Base-by-base conservation (phyloP, 2,888 invertebrate species). In the Trissolcus brochymenae region DNA sequence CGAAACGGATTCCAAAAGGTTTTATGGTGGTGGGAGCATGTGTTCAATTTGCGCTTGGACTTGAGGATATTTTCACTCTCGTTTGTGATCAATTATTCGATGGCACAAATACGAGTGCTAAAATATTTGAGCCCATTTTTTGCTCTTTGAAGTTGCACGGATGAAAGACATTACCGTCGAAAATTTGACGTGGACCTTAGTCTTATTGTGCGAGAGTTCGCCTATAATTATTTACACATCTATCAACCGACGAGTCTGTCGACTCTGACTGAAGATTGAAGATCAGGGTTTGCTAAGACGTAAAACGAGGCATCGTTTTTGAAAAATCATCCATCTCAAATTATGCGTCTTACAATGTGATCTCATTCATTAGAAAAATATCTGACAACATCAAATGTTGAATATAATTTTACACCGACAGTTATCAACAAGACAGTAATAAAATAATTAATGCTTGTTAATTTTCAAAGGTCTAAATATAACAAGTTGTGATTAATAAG, bases 221-320 rank as follows among this genome's bases (percentile, higher is more conserved):
- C 85, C 87, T 88, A 88, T 88, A 88, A 88, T 88, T 88, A 88
- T 88, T 88, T 88, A 84, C 87, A 87, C 87, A 88, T 88, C 87
- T 87, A 88, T 88, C 88, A 88, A 80, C 68, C 71, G 79, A 80
- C 72, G 76, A 66, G 80, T 82, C 82, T 80, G 82, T 79, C 77
- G 73, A 72, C 72, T 66, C 62, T 56, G 56, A 66, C 79, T 79
- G 84, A 84, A 85, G 85, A 86, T 83, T 83, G 82, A 85, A 84
- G 85, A 87, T 87, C 81, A 62, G 82, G 84, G 82, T 83, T 81
- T 83, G 84, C 83, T 83, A 82, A 84, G 72, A 82, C 82, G 84
- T 82, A 82, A 85, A 84, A 82, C 79, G 81, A 80, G 81, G 81
- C 75, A 81, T 17, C 49, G 21, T 81, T 72, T 83, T 83, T 83